These are phyloP conservation scores for Laodelphax striatellus DNA, from an alignment of 1,140 invertebrate species.

Conservation along the genomic window DNA sequence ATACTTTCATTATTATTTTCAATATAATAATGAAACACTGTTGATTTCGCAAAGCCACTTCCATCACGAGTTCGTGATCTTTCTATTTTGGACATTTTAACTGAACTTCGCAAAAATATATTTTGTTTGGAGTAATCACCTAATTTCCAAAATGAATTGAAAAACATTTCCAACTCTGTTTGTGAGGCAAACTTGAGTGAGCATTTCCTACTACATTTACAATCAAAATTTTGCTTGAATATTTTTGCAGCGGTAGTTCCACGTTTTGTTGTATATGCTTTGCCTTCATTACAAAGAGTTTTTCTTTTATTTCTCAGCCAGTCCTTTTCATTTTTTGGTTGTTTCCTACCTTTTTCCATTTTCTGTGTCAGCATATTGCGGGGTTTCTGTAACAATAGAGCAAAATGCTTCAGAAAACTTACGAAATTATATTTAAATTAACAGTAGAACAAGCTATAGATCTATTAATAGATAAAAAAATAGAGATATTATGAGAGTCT, in stretches of 20 bases:
- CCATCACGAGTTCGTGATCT: conserved; percentile 3
- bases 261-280: background rate
- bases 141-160: conserved; percentile 9
- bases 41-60: conserved; percentile 3
- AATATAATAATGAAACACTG: conserved; percentile 5
- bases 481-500: no score
- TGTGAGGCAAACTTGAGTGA: background rate
- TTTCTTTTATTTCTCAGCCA: no score
- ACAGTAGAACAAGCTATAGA: no score
- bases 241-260: background rate
- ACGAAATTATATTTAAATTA: no score
- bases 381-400: no score
- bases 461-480: no score
- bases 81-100: background rate
- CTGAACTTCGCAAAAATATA: background rate
- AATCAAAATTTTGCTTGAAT: background rate
- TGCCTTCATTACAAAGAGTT: background rate
- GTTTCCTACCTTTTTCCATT: no score
- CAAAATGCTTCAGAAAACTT: no score
- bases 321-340: no score
- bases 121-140: conserved; percentile 3
- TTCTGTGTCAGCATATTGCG: no score
- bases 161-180: conserved; percentile 4
- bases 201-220: conserved; percentile 6
- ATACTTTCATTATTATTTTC: conserved; percentile 3